Percentiles rank a stretch among this genome's conserved stretches.
Evolutionary conservation across 2,113 vertebrate species (phyloP).

Genomic region (Leptocoma aspasia): DNA sequence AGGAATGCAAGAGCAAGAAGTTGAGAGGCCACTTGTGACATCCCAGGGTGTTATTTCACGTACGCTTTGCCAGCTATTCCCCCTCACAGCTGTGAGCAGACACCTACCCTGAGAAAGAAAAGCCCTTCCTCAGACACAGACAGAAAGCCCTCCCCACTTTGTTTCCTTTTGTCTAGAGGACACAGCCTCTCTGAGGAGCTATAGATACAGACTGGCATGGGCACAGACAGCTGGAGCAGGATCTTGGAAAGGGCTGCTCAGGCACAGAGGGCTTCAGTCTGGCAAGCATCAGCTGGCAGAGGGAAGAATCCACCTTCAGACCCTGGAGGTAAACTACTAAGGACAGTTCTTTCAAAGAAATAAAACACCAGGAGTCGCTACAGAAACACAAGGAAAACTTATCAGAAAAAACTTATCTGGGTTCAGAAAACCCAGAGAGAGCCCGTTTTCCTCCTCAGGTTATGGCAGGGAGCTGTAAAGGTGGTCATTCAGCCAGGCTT

Average conservation of each 20-base stretch:
- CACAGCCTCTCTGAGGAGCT: background rate
- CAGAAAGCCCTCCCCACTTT: background rate
- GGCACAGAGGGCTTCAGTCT: background rate
- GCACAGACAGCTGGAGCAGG: background rate
- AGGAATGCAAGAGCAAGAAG: background rate
- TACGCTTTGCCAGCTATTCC: background rate
- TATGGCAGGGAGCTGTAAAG: background rate
- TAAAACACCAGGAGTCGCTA: background rate
- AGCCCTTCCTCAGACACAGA: background rate
- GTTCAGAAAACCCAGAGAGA: background rate
- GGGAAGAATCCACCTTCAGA: background rate
- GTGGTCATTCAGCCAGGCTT: background rate
- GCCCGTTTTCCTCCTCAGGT: background rate
- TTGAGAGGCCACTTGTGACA: accelerated
- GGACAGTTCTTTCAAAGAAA: background rate
- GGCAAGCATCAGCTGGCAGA: background rate
- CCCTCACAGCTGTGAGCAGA: background rate
- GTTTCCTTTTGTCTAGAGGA: background rate
- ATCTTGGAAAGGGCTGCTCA: background rate
- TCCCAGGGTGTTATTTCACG: background rate
- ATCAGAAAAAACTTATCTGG: no score
- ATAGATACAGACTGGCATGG: background rate
- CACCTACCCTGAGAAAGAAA: background rate
- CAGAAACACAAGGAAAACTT: background rate
- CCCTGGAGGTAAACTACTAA: background rate